Conservation (phyloP, 2,113 vertebrate genomes). For the Labeo rohita region DNA sequence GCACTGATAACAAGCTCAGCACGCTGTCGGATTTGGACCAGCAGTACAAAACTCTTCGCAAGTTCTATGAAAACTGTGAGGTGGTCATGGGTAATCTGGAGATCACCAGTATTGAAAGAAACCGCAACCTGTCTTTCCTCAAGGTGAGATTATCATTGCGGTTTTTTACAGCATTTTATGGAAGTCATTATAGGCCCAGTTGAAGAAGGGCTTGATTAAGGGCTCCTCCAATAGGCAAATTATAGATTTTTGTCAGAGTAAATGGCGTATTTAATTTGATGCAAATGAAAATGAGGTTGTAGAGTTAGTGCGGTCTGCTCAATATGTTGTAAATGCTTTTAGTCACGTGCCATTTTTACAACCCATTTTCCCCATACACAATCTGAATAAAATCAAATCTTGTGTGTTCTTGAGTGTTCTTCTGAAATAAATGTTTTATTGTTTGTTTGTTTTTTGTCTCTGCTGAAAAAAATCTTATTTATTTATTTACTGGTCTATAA, state of each 20-base stretch:
- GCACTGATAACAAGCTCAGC: constrained; percentile 97
- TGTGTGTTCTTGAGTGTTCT: background rate
- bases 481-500: too few relatives aligned
- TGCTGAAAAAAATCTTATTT: too few relatives aligned
- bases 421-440: too few relatives aligned
- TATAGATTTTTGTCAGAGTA: background rate
- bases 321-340: background rate
- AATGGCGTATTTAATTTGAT: background rate
- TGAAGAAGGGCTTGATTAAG: background rate
- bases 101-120: constrained; percentile 96
- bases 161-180: background rate
- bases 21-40: constrained; percentile 96
- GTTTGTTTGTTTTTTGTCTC: too few relatives aligned
- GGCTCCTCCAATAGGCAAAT: background rate
- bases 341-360: background rate
- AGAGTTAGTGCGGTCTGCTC: background rate
- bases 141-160: constrained; percentile 74
- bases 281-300: background rate
- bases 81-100: constrained; percentile 99
- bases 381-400: background rate
- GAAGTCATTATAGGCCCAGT: background rate
- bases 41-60: constrained; percentile 93
- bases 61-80: constrained; percentile 97
- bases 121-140: constrained; percentile 94
- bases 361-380: background rate